Conservation (phyloP, 2,888 invertebrate genomes). For the Nephrotoma guestfalica region DNA sequence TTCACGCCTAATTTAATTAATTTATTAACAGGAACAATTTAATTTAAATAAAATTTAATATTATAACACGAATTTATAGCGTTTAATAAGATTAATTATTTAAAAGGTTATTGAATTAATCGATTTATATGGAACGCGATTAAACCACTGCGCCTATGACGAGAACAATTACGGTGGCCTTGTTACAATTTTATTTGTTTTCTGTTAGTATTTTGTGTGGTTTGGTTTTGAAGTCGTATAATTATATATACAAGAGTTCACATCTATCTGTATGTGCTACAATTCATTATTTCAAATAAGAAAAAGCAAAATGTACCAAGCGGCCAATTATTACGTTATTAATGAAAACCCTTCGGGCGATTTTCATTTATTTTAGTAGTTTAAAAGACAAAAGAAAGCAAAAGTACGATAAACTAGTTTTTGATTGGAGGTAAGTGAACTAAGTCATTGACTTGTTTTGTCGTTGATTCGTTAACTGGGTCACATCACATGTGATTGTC, state of each 20-base stretch:
- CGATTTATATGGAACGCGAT: background rate
- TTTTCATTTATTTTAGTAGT: background rate
- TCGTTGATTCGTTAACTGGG: background rate
- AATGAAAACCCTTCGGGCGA: background rate
- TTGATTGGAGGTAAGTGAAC: background rate
- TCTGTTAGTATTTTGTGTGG: background rate
- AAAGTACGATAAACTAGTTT: background rate
- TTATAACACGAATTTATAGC: background rate
- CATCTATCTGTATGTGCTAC: background rate
- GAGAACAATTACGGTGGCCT: background rate
- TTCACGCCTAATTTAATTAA: constrained; percentile 19
- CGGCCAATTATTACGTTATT: background rate
- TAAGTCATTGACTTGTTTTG: background rate
- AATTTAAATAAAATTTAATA: background rate
- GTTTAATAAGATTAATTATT: background rate
- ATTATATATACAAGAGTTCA: background rate
- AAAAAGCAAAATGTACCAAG: background rate
- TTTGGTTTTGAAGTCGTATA: background rate
- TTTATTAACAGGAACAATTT: background rate
- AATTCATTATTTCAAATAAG: background rate
- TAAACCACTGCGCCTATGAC: background rate
- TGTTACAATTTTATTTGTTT: background rate
- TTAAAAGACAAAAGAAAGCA: background rate
- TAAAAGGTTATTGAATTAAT: background rate
- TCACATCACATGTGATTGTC: background rate